Evolutionary conservation across 2,888 invertebrate species (phyloP), one percentile per base, ranked within the genome.

Genomic region (Punctoribates punctum): DNA sequence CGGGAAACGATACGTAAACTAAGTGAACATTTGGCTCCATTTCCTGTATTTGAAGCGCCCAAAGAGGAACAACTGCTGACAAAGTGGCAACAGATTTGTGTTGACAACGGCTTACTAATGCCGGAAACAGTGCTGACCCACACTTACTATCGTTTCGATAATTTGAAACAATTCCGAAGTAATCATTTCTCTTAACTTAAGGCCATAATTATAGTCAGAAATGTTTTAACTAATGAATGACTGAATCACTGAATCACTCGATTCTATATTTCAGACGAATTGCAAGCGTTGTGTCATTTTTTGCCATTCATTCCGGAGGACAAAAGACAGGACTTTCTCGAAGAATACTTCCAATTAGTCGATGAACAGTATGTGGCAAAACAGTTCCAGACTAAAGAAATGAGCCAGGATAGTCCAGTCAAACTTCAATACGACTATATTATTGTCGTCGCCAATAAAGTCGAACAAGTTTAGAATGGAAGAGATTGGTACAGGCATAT

Each of bases 201-300:
- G 23, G 23, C 23, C 6, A 54, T 54, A 54, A 20, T 54, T 54
- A 54, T n/a, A n/a, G n/a, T 54, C 2, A 54, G 23, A 60, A 25
- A 11, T 27, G 1, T 20, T 20, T 60, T 60, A 8, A 27, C 15
- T 60, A 60, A 25, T 60, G 27, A 60, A 25, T 60, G 27, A 5
- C n/a, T n/a, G n/a, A n/a, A n/a, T n/a, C n/a, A n/a, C n/a, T n/a
- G n/a, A n/a, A n/a, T n/a, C n/a, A n/a, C 23, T 54, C 23, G 20
- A 54, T 20, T 9, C n/a, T 9, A 60, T 20, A 51, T 46, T 73
- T 11, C 42, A 77, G 77, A 73, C 29, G 73, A 74, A 74, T 25
- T 74, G 17, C 17, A 48, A 65, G 60, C 77, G 17, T 34, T 77
- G 27, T 77, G 77, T 51, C 73, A 77, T 46, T 77, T 27, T 20